A percentile compares a stretch with the other conserved stretches of the same genome.
These are phyloP conservation scores for Harpalus rufipes DNA, from an alignment of 2,888 invertebrate genomes.

Conservation along the genomic window DNA sequence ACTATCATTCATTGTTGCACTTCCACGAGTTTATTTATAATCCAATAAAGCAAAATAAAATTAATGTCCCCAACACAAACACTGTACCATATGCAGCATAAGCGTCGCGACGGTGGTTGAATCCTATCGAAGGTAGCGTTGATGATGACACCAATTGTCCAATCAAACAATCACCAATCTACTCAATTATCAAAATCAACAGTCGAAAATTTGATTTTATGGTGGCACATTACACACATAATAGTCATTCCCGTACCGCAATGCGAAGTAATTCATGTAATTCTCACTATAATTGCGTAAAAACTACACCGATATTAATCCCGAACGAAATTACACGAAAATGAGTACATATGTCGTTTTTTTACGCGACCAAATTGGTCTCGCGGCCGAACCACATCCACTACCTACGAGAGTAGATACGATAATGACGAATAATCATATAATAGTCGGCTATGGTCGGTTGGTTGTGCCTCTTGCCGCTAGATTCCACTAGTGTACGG, in stretches of 20 bases:
- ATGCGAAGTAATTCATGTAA: slow-evolving; percentile 76
- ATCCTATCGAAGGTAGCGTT: slow-evolving; percentile 1
- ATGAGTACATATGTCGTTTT: slow-evolving; percentile 77
- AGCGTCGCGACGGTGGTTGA: slow-evolving; percentile 15
- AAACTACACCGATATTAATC: slow-evolving; percentile 77
- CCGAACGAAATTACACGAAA: slow-evolving; percentile 78
- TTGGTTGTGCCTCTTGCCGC: slow-evolving; percentile 75
- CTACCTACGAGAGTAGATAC: slow-evolving; percentile 78
- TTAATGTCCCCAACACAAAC: slow-evolving; percentile 31
- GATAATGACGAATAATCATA: slow-evolving; percentile 79
- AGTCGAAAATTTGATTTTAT: slow-evolving; percentile 63
- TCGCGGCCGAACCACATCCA: slow-evolving; percentile 76
- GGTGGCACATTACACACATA: slow-evolving; percentile 66
- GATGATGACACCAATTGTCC: slow-evolving; percentile 55
- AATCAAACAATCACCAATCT: slow-evolving; percentile 54
- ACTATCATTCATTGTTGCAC: slow-evolving; percentile 15
- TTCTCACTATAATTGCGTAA: slow-evolving; percentile 77
- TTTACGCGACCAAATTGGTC: slow-evolving; percentile 76
- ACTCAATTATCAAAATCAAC: slow-evolving; percentile 59
- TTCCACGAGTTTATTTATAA: slow-evolving; percentile 16
- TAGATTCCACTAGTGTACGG: slow-evolving; percentile 76
- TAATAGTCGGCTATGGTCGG: slow-evolving; percentile 77
- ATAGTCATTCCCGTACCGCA: slow-evolving; percentile 62
- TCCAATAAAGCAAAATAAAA: background rate
- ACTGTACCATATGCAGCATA: background rate